Evolutionary conservation across 1,140 invertebrate species (phyloP).

Genomic region (Argopecten irradians): DNA sequence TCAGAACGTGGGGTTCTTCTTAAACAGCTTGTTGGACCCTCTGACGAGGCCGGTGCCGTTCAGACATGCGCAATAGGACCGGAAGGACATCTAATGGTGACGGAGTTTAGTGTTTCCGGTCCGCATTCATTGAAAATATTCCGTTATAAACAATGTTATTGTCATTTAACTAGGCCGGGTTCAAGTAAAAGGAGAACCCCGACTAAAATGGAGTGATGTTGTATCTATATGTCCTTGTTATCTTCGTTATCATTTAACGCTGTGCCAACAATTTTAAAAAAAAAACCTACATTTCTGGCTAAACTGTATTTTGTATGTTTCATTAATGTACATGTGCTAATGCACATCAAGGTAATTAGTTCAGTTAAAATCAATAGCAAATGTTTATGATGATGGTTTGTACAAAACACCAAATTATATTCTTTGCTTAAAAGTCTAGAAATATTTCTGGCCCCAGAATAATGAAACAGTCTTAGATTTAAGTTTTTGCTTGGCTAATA

Average conservation of each 20-base stretch:
- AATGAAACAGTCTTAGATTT: too few species aligned
- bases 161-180: conserved; percentile 63
- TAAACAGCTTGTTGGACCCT: conserved; percentile 62
- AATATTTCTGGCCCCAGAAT: too few species aligned
- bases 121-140: conserved; percentile 73
- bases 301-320: background rate
- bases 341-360: too few species aligned
- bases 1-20: conserved; percentile 63
- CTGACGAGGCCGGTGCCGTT: conserved; percentile 65
- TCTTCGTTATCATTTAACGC: background rate
- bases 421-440: too few species aligned
- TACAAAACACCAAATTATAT: too few species aligned
- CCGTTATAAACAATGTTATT: conserved; percentile 69
- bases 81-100: conserved; percentile 70
- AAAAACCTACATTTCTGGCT: background rate
- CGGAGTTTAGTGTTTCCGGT: conserved; percentile 68
- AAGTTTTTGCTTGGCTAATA: too few species aligned
- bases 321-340: too few species aligned
- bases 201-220: conserved; percentile 34
- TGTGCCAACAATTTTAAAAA: background rate
- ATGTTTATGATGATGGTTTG: too few species aligned
- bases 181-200: conserved; percentile 66
- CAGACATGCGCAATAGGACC: conserved; percentile 69
- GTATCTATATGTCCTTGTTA: background rate
- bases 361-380: too few species aligned